Percentiles rank a stretch among this genome's conserved stretches.
Evolutionary conservation across 2,888 invertebrate genomes (phyloP).

Genomic region (Caenorhabditis sp.): DNA sequence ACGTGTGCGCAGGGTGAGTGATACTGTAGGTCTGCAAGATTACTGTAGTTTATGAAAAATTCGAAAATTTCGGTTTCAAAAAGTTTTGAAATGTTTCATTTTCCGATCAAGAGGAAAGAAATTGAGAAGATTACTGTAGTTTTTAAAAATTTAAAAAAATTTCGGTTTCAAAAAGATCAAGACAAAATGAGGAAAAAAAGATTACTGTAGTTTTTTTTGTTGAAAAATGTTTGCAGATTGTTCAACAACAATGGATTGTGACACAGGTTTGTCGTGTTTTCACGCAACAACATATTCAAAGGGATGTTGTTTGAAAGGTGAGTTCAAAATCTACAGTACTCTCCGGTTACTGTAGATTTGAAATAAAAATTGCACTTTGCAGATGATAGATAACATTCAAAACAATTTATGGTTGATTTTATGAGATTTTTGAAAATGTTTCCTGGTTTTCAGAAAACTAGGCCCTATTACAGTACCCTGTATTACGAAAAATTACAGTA

Average conservation of each 20-base stretch:
- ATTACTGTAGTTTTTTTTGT: background rate
- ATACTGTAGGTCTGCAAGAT: no score
- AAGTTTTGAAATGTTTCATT: no score
- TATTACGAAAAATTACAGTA: no score
- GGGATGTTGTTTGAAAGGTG: conserved; percentile 61
- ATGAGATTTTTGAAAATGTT: no score
- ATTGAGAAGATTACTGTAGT: no score
- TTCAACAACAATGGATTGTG: conserved; percentile 60
- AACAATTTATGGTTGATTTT: no score
- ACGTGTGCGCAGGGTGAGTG: conserved; percentile 31
- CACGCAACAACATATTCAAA: conserved; percentile 49
- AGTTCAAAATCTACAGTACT: background rate
- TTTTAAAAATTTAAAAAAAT: background rate
- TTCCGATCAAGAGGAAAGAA: no score
- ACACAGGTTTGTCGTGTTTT: conserved; percentile 58
- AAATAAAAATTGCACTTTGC: background rate
- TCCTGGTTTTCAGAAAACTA: no score
- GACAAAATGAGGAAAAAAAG: conserved; percentile 24
- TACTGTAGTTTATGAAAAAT: no score
- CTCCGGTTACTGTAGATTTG: background rate
- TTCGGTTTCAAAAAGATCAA: background rate
- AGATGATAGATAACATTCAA: background rate
- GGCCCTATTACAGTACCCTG: no score
- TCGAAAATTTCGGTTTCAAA: no score
- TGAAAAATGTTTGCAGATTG: conserved; percentile 21